Percentiles rank a stretch among this genome's conserved stretches.
Evolutionary conservation across 2,113 vertebrate genomes (phyloP).

Genomic region (Callionymus lyra): DNA sequence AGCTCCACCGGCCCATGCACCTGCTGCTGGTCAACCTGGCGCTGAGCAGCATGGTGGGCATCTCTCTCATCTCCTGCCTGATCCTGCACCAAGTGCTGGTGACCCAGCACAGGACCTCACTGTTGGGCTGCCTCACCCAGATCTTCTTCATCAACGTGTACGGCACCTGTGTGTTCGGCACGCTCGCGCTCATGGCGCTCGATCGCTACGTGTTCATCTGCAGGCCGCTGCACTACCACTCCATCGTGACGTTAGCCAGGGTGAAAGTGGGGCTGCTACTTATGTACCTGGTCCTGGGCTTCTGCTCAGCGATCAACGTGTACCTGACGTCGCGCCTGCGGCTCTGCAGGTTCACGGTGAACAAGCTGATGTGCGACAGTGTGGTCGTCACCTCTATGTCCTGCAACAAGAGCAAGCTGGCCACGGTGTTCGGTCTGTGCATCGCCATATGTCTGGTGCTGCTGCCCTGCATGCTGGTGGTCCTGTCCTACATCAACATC

Average conservation of each 20-base stretch:
- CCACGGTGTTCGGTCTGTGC: not conserved
- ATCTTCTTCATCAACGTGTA: constrained; percentile 9
- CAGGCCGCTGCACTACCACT: constrained; percentile 11
- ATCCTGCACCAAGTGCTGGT: constrained; percentile 23
- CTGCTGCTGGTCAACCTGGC: constrained; percentile 17
- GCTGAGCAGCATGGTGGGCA: constrained; percentile 9
- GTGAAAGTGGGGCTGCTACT: constrained; percentile 2
- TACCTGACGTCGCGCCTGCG: constrained; percentile 1
- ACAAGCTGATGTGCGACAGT: constrained; percentile 29
- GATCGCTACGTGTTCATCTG: constrained; percentile 22
- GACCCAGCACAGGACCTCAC: constrained; percentile 8
- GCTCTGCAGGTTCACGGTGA: constrained; percentile 13
- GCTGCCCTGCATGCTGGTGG: constrained; percentile 13
- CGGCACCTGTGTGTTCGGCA: constrained; percentile 14
- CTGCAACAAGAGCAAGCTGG: constrained; percentile 1
- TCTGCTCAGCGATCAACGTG: not conserved
- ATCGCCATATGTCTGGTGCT: not conserved
- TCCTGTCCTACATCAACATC: constrained; percentile 19
- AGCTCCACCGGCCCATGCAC: constrained; percentile 25
- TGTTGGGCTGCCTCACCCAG: constrained; percentile 18
- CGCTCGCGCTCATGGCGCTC: constrained; percentile 24
- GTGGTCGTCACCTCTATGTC: constrained; percentile 13
- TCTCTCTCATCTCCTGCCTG: constrained; percentile 15
- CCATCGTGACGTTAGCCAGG: constrained; percentile 13
- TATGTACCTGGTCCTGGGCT: constrained; percentile 6